Conservation (phyloP, 2,113 vertebrate species). For the Donacobius atricapilla region DNA sequence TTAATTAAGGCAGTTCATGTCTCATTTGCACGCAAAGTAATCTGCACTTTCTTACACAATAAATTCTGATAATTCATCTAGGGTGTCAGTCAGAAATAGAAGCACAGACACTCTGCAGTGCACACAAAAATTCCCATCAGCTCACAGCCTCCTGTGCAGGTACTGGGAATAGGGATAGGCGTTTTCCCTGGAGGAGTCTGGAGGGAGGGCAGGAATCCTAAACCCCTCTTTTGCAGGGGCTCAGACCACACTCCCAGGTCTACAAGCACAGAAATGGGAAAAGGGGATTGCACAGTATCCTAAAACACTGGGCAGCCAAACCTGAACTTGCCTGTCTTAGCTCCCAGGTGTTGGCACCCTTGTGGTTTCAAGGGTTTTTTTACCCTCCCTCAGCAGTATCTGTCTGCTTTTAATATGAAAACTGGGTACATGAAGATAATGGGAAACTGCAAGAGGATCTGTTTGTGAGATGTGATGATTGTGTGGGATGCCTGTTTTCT, state of each 20-base stretch:
- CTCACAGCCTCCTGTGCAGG: not conserved
- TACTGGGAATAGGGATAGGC: not conserved
- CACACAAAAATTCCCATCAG: not conserved
- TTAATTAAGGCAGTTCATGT: not conserved
- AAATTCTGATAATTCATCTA: not conserved
- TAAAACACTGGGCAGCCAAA: not conserved
- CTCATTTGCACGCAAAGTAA: not conserved
- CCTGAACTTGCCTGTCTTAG: not conserved
- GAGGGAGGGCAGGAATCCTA: not conserved
- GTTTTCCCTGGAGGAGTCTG: not conserved
- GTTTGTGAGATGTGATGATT: not conserved
- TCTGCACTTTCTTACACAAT: not conserved
- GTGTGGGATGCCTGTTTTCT: not conserved
- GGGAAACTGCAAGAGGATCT: not conserved
- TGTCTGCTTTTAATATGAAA: not conserved
- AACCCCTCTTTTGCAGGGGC: not conserved
- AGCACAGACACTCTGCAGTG: not conserved
- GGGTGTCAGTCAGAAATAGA: not conserved
- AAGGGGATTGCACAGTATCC: not conserved
- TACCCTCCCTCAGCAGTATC: not conserved
- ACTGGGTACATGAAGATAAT: not conserved
- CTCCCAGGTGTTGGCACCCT: not conserved
- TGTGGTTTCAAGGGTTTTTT: not conserved
- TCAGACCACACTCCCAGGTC: not conserved
- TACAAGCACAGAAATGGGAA: not conserved